Conservation (phyloP, 2,888 invertebrate genomes). For the Phyllotreta cruciferae region DNA sequence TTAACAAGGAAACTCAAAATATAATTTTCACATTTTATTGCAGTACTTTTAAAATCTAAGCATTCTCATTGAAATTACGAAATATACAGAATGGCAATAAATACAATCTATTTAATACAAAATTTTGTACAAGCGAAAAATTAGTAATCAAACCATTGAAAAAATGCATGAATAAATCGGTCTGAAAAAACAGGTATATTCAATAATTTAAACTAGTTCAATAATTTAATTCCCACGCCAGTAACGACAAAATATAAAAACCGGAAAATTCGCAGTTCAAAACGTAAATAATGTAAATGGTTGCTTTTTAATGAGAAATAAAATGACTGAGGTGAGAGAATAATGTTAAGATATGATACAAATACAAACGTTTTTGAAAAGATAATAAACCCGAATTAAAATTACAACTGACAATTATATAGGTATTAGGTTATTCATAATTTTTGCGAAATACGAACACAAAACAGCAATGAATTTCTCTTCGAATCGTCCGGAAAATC, state of each 20-base stretch:
- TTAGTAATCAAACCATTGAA: slow-evolving; percentile 22
- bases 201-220: slow-evolving; percentile 22
- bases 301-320: slow-evolving; percentile 27
- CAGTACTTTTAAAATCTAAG: slow-evolving; percentile 45
- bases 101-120: slow-evolving; percentile 46
- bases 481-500: too few species aligned
- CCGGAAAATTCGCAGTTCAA: slow-evolving; percentile 32
- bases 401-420: slow-evolving; percentile 33
- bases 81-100: slow-evolving; percentile 48
- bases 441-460: slow-evolving; percentile 25
- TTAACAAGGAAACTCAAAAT: slow-evolving; percentile 42
- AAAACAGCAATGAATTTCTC: too few species aligned
- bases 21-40: slow-evolving; percentile 38
- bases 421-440: slow-evolving; percentile 39
- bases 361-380: slow-evolving; percentile 34
- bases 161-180: slow-evolving; percentile 31
- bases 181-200: slow-evolving; percentile 36
- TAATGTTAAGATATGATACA: slow-evolving; percentile 28
- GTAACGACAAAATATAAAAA: slow-evolving; percentile 39
- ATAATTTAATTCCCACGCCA: slow-evolving; percentile 37
- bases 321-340: slow-evolving; percentile 24
- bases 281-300: slow-evolving; percentile 38
- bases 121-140: slow-evolving; percentile 47
- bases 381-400: slow-evolving; percentile 33
- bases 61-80: slow-evolving; percentile 45